Percentiles rank a stretch among this genome's conserved stretches.
phyloP scores from a whole-genome alignment of 1,140 invertebrate species.

The Dysdera silvatica region DNA sequence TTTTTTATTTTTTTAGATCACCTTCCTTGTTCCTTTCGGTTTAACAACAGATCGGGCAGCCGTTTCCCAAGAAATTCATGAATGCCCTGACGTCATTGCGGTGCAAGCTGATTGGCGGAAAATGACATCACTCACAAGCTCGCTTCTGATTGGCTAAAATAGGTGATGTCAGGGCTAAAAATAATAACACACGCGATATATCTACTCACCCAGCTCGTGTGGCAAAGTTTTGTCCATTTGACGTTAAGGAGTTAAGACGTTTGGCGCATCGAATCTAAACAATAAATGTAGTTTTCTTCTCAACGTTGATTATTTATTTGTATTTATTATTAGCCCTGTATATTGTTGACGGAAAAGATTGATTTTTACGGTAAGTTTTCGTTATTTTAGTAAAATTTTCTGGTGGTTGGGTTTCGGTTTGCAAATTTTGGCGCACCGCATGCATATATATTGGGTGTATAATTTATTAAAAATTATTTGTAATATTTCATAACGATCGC shows the following conservation, averaged over 20 bases:
- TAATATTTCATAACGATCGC: too few relatives aligned
- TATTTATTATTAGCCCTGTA: neutral
- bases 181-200: conserved; percentile 12
- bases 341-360: neutral
- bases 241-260: neutral
- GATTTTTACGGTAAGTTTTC: too few relatives aligned
- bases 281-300: neutral
- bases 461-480: too few relatives aligned
- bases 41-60: too few relatives aligned
- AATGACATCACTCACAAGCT: conserved; percentile 24
- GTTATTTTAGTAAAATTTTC: too few relatives aligned
- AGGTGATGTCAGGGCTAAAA: conserved; percentile 25
- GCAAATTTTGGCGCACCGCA: too few relatives aligned
- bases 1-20: too few relatives aligned
- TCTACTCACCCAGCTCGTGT: neutral
- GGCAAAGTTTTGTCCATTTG: conserved; percentile 17
- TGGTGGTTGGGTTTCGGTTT: too few relatives aligned
- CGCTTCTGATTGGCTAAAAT: neutral
- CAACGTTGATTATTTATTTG: neutral
- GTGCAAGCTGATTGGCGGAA: neutral
- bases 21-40: too few relatives aligned
- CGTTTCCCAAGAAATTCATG: too few relatives aligned
- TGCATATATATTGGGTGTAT: too few relatives aligned
- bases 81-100: conserved; percentile 13
- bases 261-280: neutral